Percentiles rank a stretch among this genome's conserved stretches.
phyloP scores from a whole-genome alignment of 2,113 vertebrate genomes.

The Calcarius ornatus region DNA sequence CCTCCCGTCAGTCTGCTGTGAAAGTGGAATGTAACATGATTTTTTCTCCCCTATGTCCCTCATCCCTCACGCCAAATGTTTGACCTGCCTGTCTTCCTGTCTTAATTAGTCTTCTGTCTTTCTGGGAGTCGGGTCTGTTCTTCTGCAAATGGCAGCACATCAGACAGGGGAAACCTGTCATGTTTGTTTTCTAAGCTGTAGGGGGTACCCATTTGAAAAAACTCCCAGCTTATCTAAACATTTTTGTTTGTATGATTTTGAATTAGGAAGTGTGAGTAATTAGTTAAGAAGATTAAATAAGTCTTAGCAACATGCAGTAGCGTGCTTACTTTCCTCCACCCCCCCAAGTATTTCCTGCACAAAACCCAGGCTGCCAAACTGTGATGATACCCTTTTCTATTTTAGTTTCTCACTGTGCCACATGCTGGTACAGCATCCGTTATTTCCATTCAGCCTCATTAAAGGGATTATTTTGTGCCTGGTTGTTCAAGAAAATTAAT shows the following conservation, averaged over 20 bases:
- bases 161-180: slow-evolving; percentile 60
- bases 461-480: slow-evolving; percentile 29
- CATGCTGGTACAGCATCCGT: slow-evolving; percentile 38
- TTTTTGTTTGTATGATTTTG: slow-evolving; percentile 79
- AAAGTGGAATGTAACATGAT: slow-evolving; percentile 63
- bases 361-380: slow-evolving; percentile 29
- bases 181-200: slow-evolving; percentile 78
- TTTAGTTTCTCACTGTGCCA: slow-evolving; percentile 48
- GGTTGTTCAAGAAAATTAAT: slow-evolving; percentile 44
- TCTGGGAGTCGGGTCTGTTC: slow-evolving; percentile 64
- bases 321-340: slow-evolving; percentile 1
- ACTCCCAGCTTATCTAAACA: slow-evolving; percentile 69
- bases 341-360: slow-evolving; percentile 19
- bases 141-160: slow-evolving; percentile 76
- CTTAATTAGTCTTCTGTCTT: slow-evolving; percentile 73
- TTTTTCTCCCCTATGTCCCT: slow-evolving; percentile 66
- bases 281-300: slow-evolving; percentile 76
- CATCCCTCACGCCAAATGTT: slow-evolving; percentile 70
- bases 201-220: slow-evolving; percentile 74
- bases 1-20: slow-evolving; percentile 38
- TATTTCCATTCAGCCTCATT: slow-evolving; percentile 29
- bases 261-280: slow-evolving; percentile 78
- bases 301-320: slow-evolving; percentile 68
- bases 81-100: slow-evolving; percentile 70
- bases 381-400: slow-evolving; percentile 28